Evolutionary conservation across 1,140 invertebrate genomes (phyloP), one percentile per base, ranked within the genome.

Genomic region (Hycleus cichorii): DNA sequence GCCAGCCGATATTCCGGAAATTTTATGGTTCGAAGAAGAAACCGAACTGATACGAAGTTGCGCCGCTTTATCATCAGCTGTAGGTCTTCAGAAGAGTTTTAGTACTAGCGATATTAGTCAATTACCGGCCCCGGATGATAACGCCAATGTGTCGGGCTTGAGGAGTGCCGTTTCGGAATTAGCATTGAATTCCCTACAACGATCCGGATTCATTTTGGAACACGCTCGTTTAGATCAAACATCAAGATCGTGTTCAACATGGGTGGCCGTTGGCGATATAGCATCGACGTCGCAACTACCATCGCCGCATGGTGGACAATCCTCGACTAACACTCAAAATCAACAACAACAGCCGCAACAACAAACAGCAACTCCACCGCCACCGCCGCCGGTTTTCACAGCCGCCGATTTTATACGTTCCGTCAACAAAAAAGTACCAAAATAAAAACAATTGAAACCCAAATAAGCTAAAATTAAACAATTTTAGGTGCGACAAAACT

Each of bases 191-290:
- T 81, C 82, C 0, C 77, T 83, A 2, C 77, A 84, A 62, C 74
- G 83, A 50, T 77, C 78, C 8, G 40, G 40, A 42, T 42, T 76
- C 81, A 60, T 66, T 83, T 65, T 83, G 39, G 77, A 83, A 59
- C 77, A 81, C 49, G 75, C 79, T 1, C 75, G 79, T 44, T 73
- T 88, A 26, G 84, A 87, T 57, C 81, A 85, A 25, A 83, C 86
- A 0, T 91, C 89, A 0, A 79, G 90, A 1, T 91, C 89, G 0
- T 91, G 89, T 71, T 90, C 88, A 50, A 92, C 89, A 0, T 92
- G 90, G 89, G 90, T 91, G 0, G 89, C 89, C 2, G 87, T 89
- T 0, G 86, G 86, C 1, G 86, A 88, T 62, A 75, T 86, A 2
- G 79, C 81, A 2, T 84, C 83, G 11, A 84, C 82, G 0, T 87